Percentiles rank a stretch among this genome's conserved stretches.
Evolutionary conservation across 2,797 vertebrate genomes (phyloP).

Genomic region (Arctocebus calabarensis): DNA sequence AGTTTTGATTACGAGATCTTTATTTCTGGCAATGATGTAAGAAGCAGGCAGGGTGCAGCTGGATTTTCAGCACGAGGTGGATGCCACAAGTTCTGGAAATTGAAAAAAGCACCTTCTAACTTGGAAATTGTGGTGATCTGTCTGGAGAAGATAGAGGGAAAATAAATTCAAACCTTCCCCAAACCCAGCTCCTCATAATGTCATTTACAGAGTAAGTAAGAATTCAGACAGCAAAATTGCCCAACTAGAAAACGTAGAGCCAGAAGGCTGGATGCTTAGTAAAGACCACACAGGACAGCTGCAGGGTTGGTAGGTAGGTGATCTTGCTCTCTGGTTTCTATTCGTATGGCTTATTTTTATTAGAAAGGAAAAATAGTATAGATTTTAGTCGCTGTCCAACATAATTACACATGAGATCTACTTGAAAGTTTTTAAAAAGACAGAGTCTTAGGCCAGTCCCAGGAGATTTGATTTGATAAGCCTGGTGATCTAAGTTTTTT

Average conservation of each 20-base stretch:
- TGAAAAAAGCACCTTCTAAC: slow-evolving; percentile 62
- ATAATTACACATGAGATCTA: neutral
- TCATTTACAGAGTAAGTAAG: slow-evolving; percentile 6
- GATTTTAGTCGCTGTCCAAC: neutral
- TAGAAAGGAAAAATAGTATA: neutral
- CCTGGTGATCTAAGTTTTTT: neutral
- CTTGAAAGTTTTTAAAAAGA: neutral
- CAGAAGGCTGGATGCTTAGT: neutral
- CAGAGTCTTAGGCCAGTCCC: neutral
- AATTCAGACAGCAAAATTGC: neutral
- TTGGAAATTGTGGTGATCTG: slow-evolving; percentile 66
- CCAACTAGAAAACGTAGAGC: neutral
- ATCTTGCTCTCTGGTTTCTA: neutral
- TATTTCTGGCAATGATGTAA: slow-evolving; percentile 69
- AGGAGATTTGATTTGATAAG: neutral
- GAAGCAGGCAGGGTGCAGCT: slow-evolving; percentile 67
- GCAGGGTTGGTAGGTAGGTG: neutral
- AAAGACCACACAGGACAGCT: neutral
- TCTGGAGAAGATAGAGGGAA: slow-evolving; percentile 66
- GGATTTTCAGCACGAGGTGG: slow-evolving; percentile 69
- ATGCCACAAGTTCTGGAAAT: slow-evolving; percentile 58
- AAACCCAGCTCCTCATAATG: neutral
- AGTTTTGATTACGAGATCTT: slow-evolving; percentile 76
- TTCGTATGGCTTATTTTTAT: neutral
- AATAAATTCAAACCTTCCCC: slow-evolving; percentile 48